These are phyloP conservation scores for Turnix velox DNA, from an alignment of 2,113 vertebrate genomes.

Conservation along the genomic window DNA sequence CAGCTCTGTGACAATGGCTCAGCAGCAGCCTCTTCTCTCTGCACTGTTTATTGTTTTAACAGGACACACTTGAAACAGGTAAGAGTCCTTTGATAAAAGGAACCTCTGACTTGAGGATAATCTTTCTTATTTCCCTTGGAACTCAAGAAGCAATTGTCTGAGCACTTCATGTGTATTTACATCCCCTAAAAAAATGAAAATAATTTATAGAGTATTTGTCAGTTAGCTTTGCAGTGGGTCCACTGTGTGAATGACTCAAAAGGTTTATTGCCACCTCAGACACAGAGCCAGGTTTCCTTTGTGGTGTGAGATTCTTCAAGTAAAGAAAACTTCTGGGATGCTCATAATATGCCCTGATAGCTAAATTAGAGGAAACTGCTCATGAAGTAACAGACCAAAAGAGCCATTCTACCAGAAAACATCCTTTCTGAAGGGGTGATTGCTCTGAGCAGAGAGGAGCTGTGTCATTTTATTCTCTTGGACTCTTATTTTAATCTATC, in stretches of 20 bases:
- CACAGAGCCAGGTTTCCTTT: not conserved
- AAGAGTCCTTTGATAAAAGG: not conserved
- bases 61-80: fast-evolving
- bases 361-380: not conserved
- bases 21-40: not conserved
- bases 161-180: not conserved
- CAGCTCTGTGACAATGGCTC: not conserved
- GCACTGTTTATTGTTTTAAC: not conserved
- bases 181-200: not conserved
- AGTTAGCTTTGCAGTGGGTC: not conserved
- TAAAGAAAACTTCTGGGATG: not conserved
- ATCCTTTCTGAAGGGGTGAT: not conserved
- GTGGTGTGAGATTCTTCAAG: not conserved
- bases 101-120: not conserved
- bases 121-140: not conserved
- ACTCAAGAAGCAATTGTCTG: not conserved
- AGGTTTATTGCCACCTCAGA: not conserved
- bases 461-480: not conserved
- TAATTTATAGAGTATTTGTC: not conserved
- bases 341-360: not conserved
- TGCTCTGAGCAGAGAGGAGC: not conserved
- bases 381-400: not conserved
- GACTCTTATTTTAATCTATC: not conserved
- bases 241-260: not conserved
- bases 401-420: not conserved